Evolutionary conservation across 2,113 vertebrate genomes (phyloP).

Genomic region (Okapia johnstoni): DNA sequence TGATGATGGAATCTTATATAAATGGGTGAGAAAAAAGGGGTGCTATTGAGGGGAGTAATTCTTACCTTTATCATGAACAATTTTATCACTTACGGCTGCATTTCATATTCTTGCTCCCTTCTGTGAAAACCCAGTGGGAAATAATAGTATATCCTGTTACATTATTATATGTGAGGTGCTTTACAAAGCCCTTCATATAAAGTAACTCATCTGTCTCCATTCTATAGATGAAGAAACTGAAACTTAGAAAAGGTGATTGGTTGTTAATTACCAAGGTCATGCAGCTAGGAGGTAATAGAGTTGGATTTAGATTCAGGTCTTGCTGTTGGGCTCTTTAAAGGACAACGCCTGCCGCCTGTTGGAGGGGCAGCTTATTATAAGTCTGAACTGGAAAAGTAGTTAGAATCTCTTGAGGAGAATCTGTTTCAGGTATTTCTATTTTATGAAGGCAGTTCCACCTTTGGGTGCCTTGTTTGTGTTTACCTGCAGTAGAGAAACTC

Average conservation of each 20-base stretch:
- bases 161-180: background rate
- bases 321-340: background rate
- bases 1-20: background rate
- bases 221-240: background rate
- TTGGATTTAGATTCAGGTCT: background rate
- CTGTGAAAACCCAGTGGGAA: background rate
- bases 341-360: background rate
- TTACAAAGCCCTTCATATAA: background rate
- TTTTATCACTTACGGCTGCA: background rate
- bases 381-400: background rate
- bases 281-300: background rate
- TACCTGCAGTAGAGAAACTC: background rate
- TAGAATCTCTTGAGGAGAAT: background rate
- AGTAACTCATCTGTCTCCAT: background rate
- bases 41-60: background rate
- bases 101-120: background rate
- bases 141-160: background rate
- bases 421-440: background rate
- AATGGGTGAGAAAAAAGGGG: background rate
- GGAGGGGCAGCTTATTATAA: background rate
- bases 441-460: background rate
- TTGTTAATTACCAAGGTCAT: background rate
- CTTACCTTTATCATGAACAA: background rate
- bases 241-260: background rate
- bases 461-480: background rate